Conservation (phyloP, 2,888 invertebrate genomes). For the Nemurella pictetii region DNA sequence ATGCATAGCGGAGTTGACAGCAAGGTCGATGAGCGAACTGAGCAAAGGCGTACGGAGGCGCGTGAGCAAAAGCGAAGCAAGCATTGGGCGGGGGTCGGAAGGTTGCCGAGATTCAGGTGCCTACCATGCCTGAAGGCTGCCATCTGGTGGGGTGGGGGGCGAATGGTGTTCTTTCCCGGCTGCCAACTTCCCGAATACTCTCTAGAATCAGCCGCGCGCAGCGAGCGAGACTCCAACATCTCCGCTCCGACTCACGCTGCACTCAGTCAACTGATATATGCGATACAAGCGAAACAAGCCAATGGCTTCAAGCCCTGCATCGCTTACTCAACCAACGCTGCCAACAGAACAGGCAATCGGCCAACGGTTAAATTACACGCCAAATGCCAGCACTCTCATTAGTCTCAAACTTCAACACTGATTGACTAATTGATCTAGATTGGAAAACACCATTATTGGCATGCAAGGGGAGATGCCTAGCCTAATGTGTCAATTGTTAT, state of each 20-base stretch:
- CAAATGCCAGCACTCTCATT: not conserved
- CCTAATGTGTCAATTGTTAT: not conserved
- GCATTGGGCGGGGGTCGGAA: not conserved
- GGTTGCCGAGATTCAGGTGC: conserved; percentile 38
- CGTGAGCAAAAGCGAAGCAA: conserved; percentile 7
- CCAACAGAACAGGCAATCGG: not conserved
- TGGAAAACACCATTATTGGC: not conserved
- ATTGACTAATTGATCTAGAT: not conserved
- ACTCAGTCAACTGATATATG: conserved; percentile 33
- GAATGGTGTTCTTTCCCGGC: conserved; percentile 36
- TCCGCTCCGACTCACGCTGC: conserved; percentile 20
- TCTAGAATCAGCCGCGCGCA: conserved; percentile 31
- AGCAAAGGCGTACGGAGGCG: not conserved
- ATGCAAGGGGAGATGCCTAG: not conserved
- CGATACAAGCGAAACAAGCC: not conserved
- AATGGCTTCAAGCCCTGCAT: not conserved
- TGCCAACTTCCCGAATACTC: conserved; percentile 35
- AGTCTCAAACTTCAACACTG: not conserved
- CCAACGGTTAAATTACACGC: not conserved
- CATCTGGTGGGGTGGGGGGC: conserved; percentile 50
- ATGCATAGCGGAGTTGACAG: not conserved
- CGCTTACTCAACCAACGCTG: not conserved
- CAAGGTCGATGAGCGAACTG: not conserved
- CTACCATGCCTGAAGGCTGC: conserved; percentile 59
- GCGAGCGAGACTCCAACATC: conserved; percentile 40